Base-by-base conservation (phyloP, 1,140 invertebrate species). In the Drosophila subobscura region DNA sequence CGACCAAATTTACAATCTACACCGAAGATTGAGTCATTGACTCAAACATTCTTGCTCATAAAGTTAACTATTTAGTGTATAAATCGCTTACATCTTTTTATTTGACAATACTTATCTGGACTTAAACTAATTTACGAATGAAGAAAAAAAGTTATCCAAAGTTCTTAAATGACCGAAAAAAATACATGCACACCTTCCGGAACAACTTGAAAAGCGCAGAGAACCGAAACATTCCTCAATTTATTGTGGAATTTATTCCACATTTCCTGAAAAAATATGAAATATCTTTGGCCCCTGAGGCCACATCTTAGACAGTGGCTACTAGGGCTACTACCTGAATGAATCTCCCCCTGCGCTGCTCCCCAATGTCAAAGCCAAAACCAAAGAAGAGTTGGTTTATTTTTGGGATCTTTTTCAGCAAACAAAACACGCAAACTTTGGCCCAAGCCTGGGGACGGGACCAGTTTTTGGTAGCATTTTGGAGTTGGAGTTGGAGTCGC, bases 371-470 rank as follows among this genome's bases (percentile, higher is more conserved):
- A 33, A 33, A 33, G 29, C 29, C 29, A 10, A 33, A 33, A 12
- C 33, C 10, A 37, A 37, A 37, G 47, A 54, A 54, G 47, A 54
- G 22, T 60, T 20, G 40, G 22, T 25, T 55, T 66, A 16, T 33
- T 27, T 65, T 51, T 40, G 45, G 56, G 57, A 16, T 14, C 57
- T 56, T 68, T 77, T 86, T 85, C 37, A 77, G 81, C 81, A 77
- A 86, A 65, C 81, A 77, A 86, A 64, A 78, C 81, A 85, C 81
- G 81, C 81, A 85, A 85, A 85, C 81, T 85, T 85, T 85, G 81
- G 83, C 83, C 65, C 67, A 58, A 54, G 50, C 61, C 56, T 25
- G 59, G 16, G 16, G 16, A 20, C 16, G 16, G 59, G 77, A 84
- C 80, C 80, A 77, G 80, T 84, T 84, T 84, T 78, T 65, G 61